phyloP scores from a whole-genome alignment of 2,888 invertebrate species.

The Leptarthrus brevirostris region DNA sequence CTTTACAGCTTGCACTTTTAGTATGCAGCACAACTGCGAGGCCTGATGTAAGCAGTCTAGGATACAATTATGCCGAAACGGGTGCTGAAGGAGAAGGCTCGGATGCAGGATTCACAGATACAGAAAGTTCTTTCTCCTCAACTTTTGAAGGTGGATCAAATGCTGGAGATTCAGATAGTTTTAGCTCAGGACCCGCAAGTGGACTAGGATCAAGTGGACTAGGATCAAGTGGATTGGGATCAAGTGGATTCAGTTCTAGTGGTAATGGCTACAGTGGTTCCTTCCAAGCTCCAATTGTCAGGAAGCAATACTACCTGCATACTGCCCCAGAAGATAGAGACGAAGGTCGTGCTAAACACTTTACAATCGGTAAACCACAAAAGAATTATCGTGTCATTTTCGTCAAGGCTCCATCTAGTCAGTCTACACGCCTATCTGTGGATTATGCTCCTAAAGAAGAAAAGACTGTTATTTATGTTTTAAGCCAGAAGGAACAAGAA shows the following conservation, averaged over 20 bases:
- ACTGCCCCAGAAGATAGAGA: constrained; percentile 64
- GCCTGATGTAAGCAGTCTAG: constrained; percentile 50
- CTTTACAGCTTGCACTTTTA: constrained; percentile 46
- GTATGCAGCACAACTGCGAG: constrained; percentile 49
- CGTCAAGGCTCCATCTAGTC: constrained; percentile 8
- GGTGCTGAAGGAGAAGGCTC: neutral
- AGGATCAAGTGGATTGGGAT: neutral
- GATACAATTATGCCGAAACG: constrained; percentile 46
- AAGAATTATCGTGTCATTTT: constrained; percentile 41
- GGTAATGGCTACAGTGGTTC: neutral
- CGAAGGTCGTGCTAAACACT: constrained; percentile 59
- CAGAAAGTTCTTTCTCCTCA: constrained; percentile 1
- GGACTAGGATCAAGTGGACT: too few species aligned
- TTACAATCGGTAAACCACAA: constrained; percentile 60
- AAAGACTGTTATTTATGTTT: constrained; percentile 46
- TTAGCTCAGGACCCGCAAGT: neutral
- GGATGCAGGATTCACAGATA: neutral
- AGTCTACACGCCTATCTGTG: constrained; percentile 1
- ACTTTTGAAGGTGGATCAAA: neutral
- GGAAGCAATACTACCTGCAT: constrained; percentile 63
- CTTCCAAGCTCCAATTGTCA: constrained; percentile 60
- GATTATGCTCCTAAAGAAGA: constrained; percentile 41
- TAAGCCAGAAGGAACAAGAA: constrained; percentile 18
- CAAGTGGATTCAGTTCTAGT: neutral
- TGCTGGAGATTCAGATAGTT: neutral